phyloP scores from a whole-genome alignment of 2,113 vertebrate species.

The Leptosomus discolor region DNA sequence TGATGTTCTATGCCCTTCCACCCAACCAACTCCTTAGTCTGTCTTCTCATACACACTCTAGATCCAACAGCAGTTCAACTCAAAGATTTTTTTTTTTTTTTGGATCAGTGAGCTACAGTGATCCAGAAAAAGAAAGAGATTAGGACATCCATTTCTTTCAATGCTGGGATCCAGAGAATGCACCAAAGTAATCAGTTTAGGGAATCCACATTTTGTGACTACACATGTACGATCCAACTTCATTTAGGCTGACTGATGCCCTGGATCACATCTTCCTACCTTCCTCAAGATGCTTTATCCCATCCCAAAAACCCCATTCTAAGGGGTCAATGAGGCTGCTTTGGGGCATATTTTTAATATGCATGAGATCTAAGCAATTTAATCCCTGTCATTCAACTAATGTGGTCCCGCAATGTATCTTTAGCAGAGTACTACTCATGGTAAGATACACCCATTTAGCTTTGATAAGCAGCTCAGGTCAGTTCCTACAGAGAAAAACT shows the following conservation, averaged over 20 bases:
- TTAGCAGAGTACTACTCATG: not conserved
- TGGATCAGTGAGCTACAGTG: not conserved
- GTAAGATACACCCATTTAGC: not conserved
- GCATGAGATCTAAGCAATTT: not conserved
- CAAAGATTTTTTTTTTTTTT: not conserved
- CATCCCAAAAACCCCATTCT: not conserved
- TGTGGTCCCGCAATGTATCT: not conserved
- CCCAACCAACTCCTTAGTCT: not conserved
- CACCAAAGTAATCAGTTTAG: not conserved
- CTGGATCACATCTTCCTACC: not conserved
- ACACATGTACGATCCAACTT: not conserved
- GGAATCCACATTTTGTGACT: not conserved
- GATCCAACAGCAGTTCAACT: not conserved
- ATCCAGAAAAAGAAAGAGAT: not conserved
- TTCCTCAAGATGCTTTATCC: not conserved
- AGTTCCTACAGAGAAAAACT: not conserved
- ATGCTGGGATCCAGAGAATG: not conserved
- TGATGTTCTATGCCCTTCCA: not conserved
- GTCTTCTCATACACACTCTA: not conserved
- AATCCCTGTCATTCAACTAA: not conserved
- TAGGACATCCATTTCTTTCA: not conserved
- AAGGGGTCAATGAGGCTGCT: not conserved
- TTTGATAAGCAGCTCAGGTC: not conserved
- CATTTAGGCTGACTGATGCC: accelerated
- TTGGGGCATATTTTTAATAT: not conserved